Base-by-base conservation (phyloP, 2,113 vertebrate species). In the Oreochromis aureus region DNA sequence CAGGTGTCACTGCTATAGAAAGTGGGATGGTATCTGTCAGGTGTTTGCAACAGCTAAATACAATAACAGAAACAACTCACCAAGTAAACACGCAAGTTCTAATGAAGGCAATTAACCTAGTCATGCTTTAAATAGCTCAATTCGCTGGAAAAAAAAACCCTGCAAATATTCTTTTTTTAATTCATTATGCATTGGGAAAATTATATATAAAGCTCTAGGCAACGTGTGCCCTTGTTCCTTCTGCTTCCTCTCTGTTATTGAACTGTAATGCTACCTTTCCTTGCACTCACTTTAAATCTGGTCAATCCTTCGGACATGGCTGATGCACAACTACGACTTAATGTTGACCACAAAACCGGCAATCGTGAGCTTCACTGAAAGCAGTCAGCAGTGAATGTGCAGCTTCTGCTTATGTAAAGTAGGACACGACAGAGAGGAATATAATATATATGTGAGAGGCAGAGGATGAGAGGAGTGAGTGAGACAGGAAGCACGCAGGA, bases 261-360 rank as follows among this genome's bases (percentile, higher is more conserved):
- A 46, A 53, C 32, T 36, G 79, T 27, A 85, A 53, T 22, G 16
- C 85, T 83, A 89, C 86, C 90, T 87, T 78, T 71, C 13, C 69
- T 53, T 95, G 84, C 91, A 90, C 90, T 87, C 81, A 44, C 13
- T 82, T 51, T 48, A 82, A 81, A 81, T 63, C 13, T 36, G 54
- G 18, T 83, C 84, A 71, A 61, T 44, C 44, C 24, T 22, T 48
- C 51, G 55, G 53, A 81, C 61, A 34, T 16, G 39, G 53, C 39
- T 73, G 22, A 89, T 46, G 63, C 55, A 85, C 16, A 80, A 34
- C 63, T 16, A 58, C 59, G 61, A 85, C 90, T 89, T 56, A 61
- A 87, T 55, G 53, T 48, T 81, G 56, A 80, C 69, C 5, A 3
- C 82, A 89, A 61, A 91, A 86, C 61, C 18, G 39, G 76, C 81